Conservation (phyloP, 2,888 invertebrate genomes). For the Dryococelus australis region DNA sequence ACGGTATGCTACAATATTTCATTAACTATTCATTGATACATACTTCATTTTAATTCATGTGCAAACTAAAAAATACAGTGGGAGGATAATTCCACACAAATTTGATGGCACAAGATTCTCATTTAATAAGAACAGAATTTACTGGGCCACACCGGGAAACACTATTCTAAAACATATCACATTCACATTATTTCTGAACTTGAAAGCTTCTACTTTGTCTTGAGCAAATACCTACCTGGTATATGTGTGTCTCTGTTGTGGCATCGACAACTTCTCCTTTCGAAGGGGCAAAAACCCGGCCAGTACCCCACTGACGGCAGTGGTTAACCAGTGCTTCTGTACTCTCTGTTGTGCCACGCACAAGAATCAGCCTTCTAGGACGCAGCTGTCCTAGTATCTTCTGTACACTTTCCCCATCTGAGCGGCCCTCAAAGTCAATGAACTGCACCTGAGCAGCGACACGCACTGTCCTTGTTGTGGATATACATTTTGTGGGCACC, state of each 20-base stretch:
- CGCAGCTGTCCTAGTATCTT: constrained; percentile 83
- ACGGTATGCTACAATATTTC: too few species aligned
- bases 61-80: too few species aligned
- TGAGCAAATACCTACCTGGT: constrained; percentile 71
- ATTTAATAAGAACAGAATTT: too few species aligned
- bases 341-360: constrained; percentile 75
- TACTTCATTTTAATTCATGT: too few species aligned
- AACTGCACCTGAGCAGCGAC: constrained; percentile 89
- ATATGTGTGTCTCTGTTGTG: constrained; percentile 97
- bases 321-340: constrained; percentile 73
- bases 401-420: constrained; percentile 74
- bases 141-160: too few species aligned
- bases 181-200: too few species aligned
- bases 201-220: too few species aligned
- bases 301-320: constrained; percentile 71
- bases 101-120: too few species aligned
- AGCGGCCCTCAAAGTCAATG: constrained; percentile 96
- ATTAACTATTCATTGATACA: too few species aligned
- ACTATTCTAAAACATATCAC: too few species aligned
- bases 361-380: constrained; percentile 81
- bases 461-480: constrained; percentile 74
- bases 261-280: constrained; percentile 90
- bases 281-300: constrained; percentile 82
- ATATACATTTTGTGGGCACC: constrained; percentile 90
- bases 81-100: too few species aligned